A percentile compares a stretch with the other conserved stretches of the same genome.
These are phyloP conservation scores for Zygaena filipendulae DNA, from an alignment of 2,888 invertebrate genomes.

Conservation along the genomic window DNA sequence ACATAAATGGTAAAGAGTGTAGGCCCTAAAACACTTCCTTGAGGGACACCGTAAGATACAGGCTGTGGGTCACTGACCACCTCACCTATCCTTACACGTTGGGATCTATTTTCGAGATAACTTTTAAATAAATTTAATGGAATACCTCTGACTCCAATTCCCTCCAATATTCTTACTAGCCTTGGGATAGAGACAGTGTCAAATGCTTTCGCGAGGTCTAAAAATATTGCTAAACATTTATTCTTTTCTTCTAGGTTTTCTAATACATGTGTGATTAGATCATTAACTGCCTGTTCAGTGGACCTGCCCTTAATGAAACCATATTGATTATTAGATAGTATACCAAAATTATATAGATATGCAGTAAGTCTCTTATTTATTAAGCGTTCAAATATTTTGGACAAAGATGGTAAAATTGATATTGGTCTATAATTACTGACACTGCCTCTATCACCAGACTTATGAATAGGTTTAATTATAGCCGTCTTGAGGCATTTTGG, in stretches of 20 bases:
- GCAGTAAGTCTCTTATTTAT: conserved; percentile 2
- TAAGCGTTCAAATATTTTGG: conserved; percentile 3
- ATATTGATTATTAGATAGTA: conserved; percentile 5
- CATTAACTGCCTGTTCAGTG: conserved; percentile 5
- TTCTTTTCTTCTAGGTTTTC: background rate
- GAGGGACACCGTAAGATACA: conserved; percentile 5
- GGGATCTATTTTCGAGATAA: conserved; percentile 3
- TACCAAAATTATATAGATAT: conserved; percentile 3
- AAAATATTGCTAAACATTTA: conserved; percentile 5
- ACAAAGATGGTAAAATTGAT: conserved; percentile 2
- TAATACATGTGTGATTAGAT: background rate
- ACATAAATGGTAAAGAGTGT: conserved; percentile 10
- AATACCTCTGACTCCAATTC: conserved; percentile 5
- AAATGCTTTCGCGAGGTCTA: conserved; percentile 8
- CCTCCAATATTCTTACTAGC: conserved; percentile 5
- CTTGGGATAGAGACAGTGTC: conserved; percentile 6
- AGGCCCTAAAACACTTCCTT: conserved; percentile 8
- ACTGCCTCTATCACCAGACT: background rate
- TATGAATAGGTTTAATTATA: conserved; percentile 2
- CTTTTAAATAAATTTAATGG: conserved; percentile 2
- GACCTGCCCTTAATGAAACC: conserved; percentile 3
- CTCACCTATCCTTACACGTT: conserved; percentile 4
- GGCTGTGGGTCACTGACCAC: conserved; percentile 1
- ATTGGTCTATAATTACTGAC: conserved; percentile 6
- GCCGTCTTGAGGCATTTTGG: conserved; percentile 1